phyloP scores from a whole-genome alignment of 2,113 vertebrate species.

The Notechis scutatus region DNA sequence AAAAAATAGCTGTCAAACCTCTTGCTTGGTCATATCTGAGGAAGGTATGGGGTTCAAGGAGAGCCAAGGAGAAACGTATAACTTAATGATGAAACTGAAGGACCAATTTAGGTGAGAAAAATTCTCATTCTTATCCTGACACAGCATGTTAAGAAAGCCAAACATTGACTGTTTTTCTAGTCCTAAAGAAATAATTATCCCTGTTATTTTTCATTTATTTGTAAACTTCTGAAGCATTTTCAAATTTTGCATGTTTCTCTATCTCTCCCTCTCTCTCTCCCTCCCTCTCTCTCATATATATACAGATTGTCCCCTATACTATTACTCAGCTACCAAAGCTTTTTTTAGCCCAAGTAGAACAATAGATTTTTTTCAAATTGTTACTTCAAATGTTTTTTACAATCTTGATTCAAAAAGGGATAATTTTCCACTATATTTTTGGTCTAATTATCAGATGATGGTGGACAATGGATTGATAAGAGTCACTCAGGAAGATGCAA shows the following conservation, averaged over 20 bases:
- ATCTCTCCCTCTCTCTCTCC: neutral
- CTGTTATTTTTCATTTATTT: neutral
- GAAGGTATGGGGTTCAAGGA: neutral
- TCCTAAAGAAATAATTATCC: slow-evolving; percentile 2
- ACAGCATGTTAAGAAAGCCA: neutral
- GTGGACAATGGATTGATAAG: slow-evolving; percentile 84
- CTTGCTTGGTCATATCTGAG: neutral
- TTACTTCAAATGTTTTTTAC: slow-evolving; percentile 73
- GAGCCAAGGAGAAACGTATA: neutral
- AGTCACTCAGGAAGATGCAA: slow-evolving; percentile 85
- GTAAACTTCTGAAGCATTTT: slow-evolving; percentile 3
- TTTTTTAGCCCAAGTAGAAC: slow-evolving; percentile 53
- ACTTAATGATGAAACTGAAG: neutral
- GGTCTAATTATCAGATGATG: slow-evolving; percentile 81
- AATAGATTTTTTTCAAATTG: slow-evolving; percentile 53
- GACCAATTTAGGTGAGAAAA: neutral
- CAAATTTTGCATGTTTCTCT: slow-evolving; percentile 23
- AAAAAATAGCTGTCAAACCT: neutral
- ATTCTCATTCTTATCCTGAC: neutral
- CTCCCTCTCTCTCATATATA: neutral
- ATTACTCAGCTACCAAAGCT: slow-evolving; percentile 52
- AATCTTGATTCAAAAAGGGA: slow-evolving; percentile 72
- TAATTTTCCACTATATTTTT: slow-evolving; percentile 72
- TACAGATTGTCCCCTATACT: slow-evolving; percentile 6
- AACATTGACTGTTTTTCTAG: neutral